Evolutionary conservation across 2,113 vertebrate genomes (phyloP), one percentile per base, ranked within the genome.

Genomic region (Numenius arquata): DNA sequence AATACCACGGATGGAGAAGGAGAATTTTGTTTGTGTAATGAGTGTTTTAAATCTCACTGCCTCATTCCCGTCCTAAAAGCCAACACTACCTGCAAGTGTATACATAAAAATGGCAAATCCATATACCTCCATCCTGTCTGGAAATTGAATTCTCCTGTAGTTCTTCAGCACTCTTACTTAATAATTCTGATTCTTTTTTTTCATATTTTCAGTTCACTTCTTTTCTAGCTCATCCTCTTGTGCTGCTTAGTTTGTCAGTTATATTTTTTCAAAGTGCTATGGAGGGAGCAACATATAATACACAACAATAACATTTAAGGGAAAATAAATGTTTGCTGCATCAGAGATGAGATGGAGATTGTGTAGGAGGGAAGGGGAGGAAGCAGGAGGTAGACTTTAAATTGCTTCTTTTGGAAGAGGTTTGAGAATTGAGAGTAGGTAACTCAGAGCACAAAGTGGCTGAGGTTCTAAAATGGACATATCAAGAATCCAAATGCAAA

Each of bases 271-370:
- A 67, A 89, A 95, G 89, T 90, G 68, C 85, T 74, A 43, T 0
- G 0, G 47, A 59, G 17, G 20, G 61, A 75, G 74, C 4, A 72
- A 76, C 56, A 38, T 26, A 6, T 50, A 92, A 89, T 52, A 70
- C 67, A 80, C 47, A 89, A 43, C 72, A 55, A 84, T 86, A 86
- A 90, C 90, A 92, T 66, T 66, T 92, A 73, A 70, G 45, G 63
- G 41, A 66, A 92, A 92, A 91, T 78, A 92, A 89, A 71, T 77
- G 76, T 93, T 88, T 89, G 32, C 84, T 89, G 86, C 89, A 88
- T 90, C 76, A 66, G 73, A 84, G 63, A 86, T 77, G 73, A 95
- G 72, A 74, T 0, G 15, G 76, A 77, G 59, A 55, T 45, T 53
- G 85, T 79, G 90, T 79, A 72, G 94, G 92, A 95, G 75, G 71